These are phyloP conservation scores for Athetis lepigone DNA, from an alignment of 2,888 invertebrate species.

Conservation along the genomic window DNA sequence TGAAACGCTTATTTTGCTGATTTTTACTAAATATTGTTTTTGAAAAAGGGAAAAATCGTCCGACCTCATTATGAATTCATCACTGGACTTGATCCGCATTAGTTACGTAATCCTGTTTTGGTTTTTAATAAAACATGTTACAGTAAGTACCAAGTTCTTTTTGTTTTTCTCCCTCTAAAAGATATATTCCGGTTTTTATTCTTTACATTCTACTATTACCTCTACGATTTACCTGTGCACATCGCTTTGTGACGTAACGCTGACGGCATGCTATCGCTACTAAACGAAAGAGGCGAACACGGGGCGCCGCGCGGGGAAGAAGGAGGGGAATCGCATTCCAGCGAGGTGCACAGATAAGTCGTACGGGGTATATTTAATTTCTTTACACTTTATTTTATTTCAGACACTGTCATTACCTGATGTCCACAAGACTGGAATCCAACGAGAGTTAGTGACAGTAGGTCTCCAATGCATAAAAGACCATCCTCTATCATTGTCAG, in stretches of 20 bases:
- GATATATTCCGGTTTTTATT: background rate
- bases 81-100: conserved; percentile 34
- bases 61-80: conserved; percentile 33
- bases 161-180: background rate
- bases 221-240: no score
- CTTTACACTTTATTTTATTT: conserved; percentile 21
- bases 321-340: no score
- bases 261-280: no score
- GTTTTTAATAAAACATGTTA: conserved; percentile 46
- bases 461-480: conserved; percentile 74
- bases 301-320: no score
- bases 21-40: background rate
- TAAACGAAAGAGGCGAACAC: no score
- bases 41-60: background rate
- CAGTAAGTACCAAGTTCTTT: conserved; percentile 54
- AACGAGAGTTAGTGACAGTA: conserved; percentile 69
- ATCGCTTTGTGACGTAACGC: no score
- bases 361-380: no score
- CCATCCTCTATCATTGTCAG: conserved; percentile 71
- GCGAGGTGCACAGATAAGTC: no score
- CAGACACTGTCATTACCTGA: conserved; percentile 74
- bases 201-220: no score
- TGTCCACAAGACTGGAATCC: conserved; percentile 70
- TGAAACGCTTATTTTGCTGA: background rate
- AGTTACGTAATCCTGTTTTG: conserved; percentile 43